These are phyloP conservation scores for Plebejus melissa DNA, from an alignment of 2,888 invertebrate genomes.

Conservation along the genomic window DNA sequence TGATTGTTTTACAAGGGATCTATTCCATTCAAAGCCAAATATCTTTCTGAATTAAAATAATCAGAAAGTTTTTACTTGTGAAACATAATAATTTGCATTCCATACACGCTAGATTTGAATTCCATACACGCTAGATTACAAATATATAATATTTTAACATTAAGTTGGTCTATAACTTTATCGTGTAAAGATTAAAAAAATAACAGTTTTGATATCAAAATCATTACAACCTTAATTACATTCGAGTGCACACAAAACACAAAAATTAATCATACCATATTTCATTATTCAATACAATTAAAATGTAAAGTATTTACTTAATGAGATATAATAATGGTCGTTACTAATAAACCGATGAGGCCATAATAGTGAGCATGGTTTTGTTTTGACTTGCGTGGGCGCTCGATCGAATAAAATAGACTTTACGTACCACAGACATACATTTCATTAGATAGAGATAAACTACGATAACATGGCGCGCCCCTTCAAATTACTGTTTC, in stretches of 20 bases:
- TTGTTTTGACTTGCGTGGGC: constrained; percentile 50
- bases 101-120: no score
- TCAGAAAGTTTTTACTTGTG: no score
- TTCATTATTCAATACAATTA: constrained; percentile 23
- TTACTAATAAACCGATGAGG: constrained; percentile 28
- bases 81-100: no score
- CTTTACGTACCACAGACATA: constrained; percentile 42
- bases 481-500: no score
- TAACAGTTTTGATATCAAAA: background rate
- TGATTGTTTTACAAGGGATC: no score
- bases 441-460: background rate
- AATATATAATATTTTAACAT: no score
- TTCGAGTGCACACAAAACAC: background rate
- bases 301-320: constrained; percentile 28
- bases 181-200: background rate
- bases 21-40: no score
- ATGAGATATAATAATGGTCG: constrained; percentile 28
- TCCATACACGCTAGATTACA: no score
- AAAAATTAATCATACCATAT: constrained; percentile 22
- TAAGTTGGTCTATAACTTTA: background rate
- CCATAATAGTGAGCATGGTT: constrained; percentile 29
- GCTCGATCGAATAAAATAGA: constrained; percentile 56
- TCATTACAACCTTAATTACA: background rate
- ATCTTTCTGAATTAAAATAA: no score
- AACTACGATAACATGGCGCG: no score